A percentile compares a stretch with the other conserved stretches of the same genome.
Conservation (phyloP, 2,888 invertebrate species). For the Papilio demoleus region DNA sequence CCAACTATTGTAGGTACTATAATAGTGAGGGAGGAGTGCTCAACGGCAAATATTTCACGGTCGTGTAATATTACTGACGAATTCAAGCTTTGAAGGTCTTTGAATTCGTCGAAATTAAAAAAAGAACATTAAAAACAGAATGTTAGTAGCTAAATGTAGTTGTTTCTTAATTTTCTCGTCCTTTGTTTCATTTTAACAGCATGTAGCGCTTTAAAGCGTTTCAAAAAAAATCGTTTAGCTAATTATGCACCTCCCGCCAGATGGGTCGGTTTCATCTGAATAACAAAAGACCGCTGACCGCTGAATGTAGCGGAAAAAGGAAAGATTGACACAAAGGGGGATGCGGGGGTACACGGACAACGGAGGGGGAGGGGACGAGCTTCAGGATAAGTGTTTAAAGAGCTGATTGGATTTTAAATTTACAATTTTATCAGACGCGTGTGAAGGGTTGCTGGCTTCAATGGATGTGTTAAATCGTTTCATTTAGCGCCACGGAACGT, state of each 20-base stretch:
- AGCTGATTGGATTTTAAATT: slow-evolving; percentile 48
- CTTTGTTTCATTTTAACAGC: not conserved
- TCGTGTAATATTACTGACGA: too few species aligned
- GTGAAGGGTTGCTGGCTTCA: slow-evolving; percentile 32
- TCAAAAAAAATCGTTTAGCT: slow-evolving; percentile 59
- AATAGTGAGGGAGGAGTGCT: too few species aligned
- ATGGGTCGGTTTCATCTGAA: slow-evolving; percentile 72
- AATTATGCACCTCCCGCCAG: slow-evolving; percentile 69
- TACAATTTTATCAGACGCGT: slow-evolving; percentile 44
- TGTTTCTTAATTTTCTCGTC: not conserved
- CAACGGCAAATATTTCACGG: too few species aligned
- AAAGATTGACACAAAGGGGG: slow-evolving; percentile 65
- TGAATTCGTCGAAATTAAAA: too few species aligned
- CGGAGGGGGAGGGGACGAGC: slow-evolving; percentile 48
- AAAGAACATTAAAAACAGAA: too few species aligned
- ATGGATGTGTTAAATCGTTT: slow-evolving; percentile 30
- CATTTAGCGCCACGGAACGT: slow-evolving; percentile 21
- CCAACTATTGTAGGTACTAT: too few species aligned
- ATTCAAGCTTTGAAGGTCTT: too few species aligned
- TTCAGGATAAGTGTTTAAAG: slow-evolving; percentile 45
- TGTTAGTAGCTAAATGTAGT: not conserved
- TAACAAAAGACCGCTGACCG: slow-evolving; percentile 68
- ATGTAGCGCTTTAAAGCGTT: slow-evolving; percentile 15
- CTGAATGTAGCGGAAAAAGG: slow-evolving; percentile 61
- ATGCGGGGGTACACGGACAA: slow-evolving; percentile 47